These are phyloP conservation scores for Philaethria dido DNA, from an alignment of 2,888 invertebrate genomes.

Conservation along the genomic window DNA sequence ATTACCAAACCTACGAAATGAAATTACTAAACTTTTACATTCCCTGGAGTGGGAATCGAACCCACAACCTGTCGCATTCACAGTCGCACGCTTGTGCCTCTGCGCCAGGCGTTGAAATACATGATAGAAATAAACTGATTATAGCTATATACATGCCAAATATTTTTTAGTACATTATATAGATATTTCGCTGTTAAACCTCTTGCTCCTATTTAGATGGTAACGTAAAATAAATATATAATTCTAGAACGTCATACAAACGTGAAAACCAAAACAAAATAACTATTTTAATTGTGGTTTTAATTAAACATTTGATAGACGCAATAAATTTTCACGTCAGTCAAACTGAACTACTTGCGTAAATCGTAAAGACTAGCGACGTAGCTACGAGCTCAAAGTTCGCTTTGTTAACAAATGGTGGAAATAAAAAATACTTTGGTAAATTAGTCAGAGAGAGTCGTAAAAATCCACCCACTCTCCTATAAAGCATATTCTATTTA, in stretches of 20 bases:
- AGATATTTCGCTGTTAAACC: too few species aligned
- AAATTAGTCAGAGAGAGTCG: conserved; percentile 25
- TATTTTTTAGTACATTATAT: too few species aligned
- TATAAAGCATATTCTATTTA: conserved; percentile 26
- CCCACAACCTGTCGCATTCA: too few species aligned
- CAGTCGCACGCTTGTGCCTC: too few species aligned
- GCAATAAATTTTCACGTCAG: conserved; percentile 10
- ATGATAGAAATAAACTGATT: too few species aligned
- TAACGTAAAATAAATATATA: too few species aligned
- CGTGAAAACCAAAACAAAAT: background rate
- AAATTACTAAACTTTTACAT: too few species aligned
- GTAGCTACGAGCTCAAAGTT: background rate
- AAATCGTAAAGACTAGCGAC: conserved; percentile 23
- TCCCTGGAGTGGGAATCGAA: too few species aligned
- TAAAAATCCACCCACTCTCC: conserved; percentile 21
- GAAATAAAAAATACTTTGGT: conserved; percentile 30
- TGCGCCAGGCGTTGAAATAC: too few species aligned
- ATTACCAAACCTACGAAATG: too few species aligned
- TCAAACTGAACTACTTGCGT: conserved; percentile 14
- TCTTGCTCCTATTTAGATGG: too few species aligned
- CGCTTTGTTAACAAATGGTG: conserved; percentile 4
- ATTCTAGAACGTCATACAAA: background rate
- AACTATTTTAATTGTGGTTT: background rate
- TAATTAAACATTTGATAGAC: conserved; percentile 25
- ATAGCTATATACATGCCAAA: too few species aligned